phyloP scores from a whole-genome alignment of 2,113 vertebrate species.

The Stegostoma tigrinum region DNA sequence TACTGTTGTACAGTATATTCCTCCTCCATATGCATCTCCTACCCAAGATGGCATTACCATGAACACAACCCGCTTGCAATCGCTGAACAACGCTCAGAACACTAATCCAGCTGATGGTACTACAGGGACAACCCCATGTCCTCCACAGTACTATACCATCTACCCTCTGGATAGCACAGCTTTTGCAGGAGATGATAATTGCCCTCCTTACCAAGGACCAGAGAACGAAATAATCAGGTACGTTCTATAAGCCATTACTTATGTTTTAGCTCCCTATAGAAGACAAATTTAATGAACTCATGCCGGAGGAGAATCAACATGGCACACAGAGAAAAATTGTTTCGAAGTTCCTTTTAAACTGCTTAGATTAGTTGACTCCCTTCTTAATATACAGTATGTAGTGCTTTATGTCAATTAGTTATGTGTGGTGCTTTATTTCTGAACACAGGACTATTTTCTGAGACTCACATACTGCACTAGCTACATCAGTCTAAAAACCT shows the following conservation, averaged over 20 bases:
- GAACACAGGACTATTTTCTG: neutral
- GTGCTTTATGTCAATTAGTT: neutral
- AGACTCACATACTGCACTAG: neutral
- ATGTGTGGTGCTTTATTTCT: neutral
- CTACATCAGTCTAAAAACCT: neutral
- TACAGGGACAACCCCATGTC: neutral
- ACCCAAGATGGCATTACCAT: constrained; percentile 47
- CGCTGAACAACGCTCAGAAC: constrained; percentile 42
- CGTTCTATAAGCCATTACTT: neutral
- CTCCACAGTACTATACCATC: constrained; percentile 56
- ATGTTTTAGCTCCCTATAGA: too few species aligned
- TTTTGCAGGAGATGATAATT: constrained; percentile 50
- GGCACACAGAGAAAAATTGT: neutral
- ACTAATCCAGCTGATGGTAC: constrained; percentile 40
- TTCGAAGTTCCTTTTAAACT: neutral
- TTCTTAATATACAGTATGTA: neutral
- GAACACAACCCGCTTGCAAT: constrained; percentile 43
- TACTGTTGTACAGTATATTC: constrained; percentile 63
- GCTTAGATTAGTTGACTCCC: neutral
- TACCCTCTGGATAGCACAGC: constrained; percentile 52
- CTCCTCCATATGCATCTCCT: constrained; percentile 49
- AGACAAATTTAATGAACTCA: neutral
- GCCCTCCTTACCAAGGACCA: constrained; percentile 32
- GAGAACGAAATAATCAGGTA: constrained; percentile 53
- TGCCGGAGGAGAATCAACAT: neutral